A percentile compares a stretch with the other conserved stretches of the same genome.
These are phyloP conservation scores for Lamproptera curius DNA, from an alignment of 2,888 invertebrate species.

Conservation along the genomic window DNA sequence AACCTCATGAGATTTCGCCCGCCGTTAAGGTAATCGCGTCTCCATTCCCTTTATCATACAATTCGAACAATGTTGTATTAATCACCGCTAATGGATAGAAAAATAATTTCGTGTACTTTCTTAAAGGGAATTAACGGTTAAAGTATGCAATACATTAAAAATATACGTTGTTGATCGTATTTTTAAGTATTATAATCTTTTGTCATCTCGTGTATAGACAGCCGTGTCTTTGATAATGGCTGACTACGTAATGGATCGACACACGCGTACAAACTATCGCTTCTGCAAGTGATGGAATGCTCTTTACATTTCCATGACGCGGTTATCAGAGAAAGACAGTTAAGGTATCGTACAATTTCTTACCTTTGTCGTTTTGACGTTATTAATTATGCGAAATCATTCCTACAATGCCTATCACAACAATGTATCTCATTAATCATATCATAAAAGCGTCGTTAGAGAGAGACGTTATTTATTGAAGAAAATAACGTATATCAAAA, in stretches of 20 bases:
- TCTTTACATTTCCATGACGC: conserved; percentile 8
- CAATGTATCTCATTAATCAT: no score
- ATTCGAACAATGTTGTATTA: background rate
- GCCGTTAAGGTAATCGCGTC: conserved; percentile 10
- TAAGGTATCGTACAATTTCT: background rate
- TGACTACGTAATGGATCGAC: conserved; percentile 29
- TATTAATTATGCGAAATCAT: background rate
- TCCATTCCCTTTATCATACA: background rate
- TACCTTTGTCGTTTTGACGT: background rate
- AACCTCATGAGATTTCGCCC: background rate
- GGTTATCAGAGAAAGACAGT: background rate
- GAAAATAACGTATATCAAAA: background rate
- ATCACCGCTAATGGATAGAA: background rate
- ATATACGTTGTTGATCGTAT: no score
- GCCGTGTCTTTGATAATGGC: conserved; percentile 38
- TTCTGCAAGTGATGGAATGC: conserved; percentile 8
- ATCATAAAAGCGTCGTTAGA: no score
- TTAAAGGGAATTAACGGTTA: no score
- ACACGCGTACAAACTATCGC: conserved; percentile 18
- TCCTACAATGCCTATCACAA: background rate
- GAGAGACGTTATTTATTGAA: no score
- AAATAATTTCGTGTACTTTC: no score
- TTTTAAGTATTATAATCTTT: no score
- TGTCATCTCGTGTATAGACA: conserved; percentile 25
- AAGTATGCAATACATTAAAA: no score